Base-by-base conservation (phyloP, 2,888 invertebrate genomes). In the Caenorhabditis sp. region DNA sequence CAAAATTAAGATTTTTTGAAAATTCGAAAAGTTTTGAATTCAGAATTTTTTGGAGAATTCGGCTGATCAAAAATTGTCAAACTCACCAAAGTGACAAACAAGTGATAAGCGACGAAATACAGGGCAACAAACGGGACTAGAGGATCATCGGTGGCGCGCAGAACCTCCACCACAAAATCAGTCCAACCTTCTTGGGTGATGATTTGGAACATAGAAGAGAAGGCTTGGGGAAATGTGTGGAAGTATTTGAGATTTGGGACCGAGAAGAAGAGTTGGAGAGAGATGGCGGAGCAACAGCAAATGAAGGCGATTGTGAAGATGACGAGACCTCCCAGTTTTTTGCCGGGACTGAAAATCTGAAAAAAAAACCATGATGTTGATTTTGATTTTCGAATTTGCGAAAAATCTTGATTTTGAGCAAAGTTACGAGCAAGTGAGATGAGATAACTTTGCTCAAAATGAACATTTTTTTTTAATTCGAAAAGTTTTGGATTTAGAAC, bases 131-230 rank as follows among this genome's bases (percentile, higher is more conserved):
- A 85, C 1, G 84, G 84, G 1, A 82, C 82, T 53, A 81, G 23
- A 23, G 69, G 74, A 53, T 83, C 83, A 53, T 79, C 78, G 12
- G 83, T 78, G 8, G 80, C 80, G 56, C 89, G 87, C 95, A 97
- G 96, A 12, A 81, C 97, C 89, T 97, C 95, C 87, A 97, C 97
- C 95, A 99, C 99, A 21, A 99, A 95, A 89, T 99, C 99, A 0
- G 97, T 97, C 99, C 99, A 99, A 8, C 97, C 99, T 91, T 99
- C 99, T 92, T 99, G 99, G 0, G 99, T 99, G 68, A 99, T 91
- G 88, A 99, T 99, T 93, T 99, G 99, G 89, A 99, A 99, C 99
- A 99, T 99, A 87, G 97, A 96, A 97, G 99, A 97, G 88, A 97
- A 97, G 0, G 97, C 97, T 93, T 97, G 95, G 27, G 96, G 94